A percentile compares a stretch with the other conserved stretches of the same genome.
Evolutionary conservation across 2,888 invertebrate species (phyloP).

Genomic region (Julus scandinavius): DNA sequence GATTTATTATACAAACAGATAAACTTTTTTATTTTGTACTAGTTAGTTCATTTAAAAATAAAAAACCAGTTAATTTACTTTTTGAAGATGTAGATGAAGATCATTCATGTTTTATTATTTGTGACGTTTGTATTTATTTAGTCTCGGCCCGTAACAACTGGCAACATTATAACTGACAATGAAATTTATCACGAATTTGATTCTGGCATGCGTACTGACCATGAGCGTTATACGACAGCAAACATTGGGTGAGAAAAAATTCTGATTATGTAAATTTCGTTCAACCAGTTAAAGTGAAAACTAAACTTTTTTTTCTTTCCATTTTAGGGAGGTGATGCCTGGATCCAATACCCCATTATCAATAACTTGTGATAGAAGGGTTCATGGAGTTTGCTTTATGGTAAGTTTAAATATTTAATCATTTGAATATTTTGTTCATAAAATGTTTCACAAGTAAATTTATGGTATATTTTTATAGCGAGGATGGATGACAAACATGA

Average conservation of each 20-base stretch:
- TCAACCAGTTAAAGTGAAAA: not conserved
- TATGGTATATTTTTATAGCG: not conserved
- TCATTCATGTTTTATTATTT: not conserved
- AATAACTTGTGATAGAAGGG: slow-evolving; percentile 2
- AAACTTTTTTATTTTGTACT: not conserved
- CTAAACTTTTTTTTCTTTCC: not conserved
- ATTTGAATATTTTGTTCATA: not conserved
- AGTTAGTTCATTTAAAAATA: not conserved
- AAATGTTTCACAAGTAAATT: not conserved
- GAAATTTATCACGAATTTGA: slow-evolving; percentile 84
- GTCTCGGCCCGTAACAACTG: slow-evolving; percentile 78
- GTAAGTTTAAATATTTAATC: not conserved
- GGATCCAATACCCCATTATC: slow-evolving; percentile 46
- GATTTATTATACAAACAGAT: not conserved
- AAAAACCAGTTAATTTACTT: too few relatives aligned
- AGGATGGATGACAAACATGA: not conserved
- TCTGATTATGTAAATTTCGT: not conserved
- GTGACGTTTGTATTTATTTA: not conserved
- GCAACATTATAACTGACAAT: slow-evolving; percentile 79
- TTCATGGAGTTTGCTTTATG: slow-evolving; percentile 22
- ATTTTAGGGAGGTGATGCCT: slow-evolving; percentile 48
- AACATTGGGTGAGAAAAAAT: slow-evolving; percentile 76
- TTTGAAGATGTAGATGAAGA: not conserved
- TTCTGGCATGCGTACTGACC: slow-evolving; percentile 73
- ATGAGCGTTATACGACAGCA: slow-evolving; percentile 75